Evolutionary conservation across 2,113 vertebrate genomes (phyloP).

Genomic region (Tichodroma muraria): DNA sequence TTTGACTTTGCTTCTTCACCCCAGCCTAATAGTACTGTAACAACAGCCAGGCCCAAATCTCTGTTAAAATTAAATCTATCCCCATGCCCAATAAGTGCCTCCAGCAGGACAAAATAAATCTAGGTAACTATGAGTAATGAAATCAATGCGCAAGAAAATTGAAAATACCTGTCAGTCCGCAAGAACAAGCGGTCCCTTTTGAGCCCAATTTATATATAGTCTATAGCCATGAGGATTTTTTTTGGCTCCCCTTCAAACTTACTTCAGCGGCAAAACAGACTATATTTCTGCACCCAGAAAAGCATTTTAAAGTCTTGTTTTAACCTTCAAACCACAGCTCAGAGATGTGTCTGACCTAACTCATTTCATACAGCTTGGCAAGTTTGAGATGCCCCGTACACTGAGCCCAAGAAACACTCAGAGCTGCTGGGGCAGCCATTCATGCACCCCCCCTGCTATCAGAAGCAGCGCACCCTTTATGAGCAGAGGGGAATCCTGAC

Average conservation of each 20-base stretch:
- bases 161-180: constrained; percentile 46
- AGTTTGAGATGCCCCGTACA: background rate
- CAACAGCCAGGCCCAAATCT: constrained; percentile 37
- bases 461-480: background rate
- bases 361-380: background rate
- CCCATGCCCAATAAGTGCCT: constrained; percentile 26
- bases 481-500: background rate
- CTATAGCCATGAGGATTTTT: background rate
- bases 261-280: background rate
- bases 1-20: constrained; percentile 40
- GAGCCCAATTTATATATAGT: background rate
- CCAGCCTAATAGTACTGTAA: constrained; percentile 36
- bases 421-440: background rate
- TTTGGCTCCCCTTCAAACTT: constrained; percentile 34
- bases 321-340: constrained; percentile 35
- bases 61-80: constrained; percentile 50
- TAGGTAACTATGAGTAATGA: constrained; percentile 35
- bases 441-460: background rate
- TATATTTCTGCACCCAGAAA: constrained; percentile 19
- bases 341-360: background rate
- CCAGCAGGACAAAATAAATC: constrained; percentile 57
- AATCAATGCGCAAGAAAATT: constrained; percentile 31
- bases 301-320: background rate
- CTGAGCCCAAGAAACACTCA: background rate
- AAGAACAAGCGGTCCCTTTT: constrained; percentile 39